Evolutionary conservation across 1,140 invertebrate genomes (phyloP), one percentile per base, ranked within the genome.

Genomic region (Diprion similis): DNA sequence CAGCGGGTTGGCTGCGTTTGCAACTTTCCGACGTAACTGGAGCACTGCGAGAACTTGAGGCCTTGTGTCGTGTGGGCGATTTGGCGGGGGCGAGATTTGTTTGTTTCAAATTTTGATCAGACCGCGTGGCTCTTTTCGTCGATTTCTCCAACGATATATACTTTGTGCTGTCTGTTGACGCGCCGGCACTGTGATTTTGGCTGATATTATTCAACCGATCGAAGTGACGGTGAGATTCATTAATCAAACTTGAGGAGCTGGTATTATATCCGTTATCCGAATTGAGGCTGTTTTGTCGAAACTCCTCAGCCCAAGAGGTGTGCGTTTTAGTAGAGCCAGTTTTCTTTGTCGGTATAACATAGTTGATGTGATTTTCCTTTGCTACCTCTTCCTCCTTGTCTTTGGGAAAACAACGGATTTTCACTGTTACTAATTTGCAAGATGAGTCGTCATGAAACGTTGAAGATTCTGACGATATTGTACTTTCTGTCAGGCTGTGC

Each of bases 361-460:
- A 15, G 11, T 17, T 17, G 51, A 6, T 3, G 51, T 17, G 11
- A 4, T 13, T 17, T 15, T 59, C 51, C 9, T 59, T 17, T 13
- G 11, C 47, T 72, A 70, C 46, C 37, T 74, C 15, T 72, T 79
- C 79, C 71, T 78, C 73, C n/a, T 82, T 82, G 0, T 80, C 75
- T 51, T 77, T 78, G 3, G 82, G 75, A 8, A 78, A 51, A 67
- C 78, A 81, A 59, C 77, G 78, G 64, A 83, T 77, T 70, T 75
- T 78, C 6, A 85, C 76, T 75, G 80, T 80, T 9, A 85, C 71
- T 8, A 81, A 47, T 59, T 59, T 59, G 51, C n/a, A 59, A 17
- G 51, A 59, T 37, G 84, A 75, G 19, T 77, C 75, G n/a, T 81
- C 73, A 13, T 71, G 64, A 6, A 68, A 59, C 11, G 66, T 45